Percentiles rank a stretch among this genome's conserved stretches.
Conservation (phyloP, 2,797 vertebrate species). For the Coluber constrictor region DNA sequence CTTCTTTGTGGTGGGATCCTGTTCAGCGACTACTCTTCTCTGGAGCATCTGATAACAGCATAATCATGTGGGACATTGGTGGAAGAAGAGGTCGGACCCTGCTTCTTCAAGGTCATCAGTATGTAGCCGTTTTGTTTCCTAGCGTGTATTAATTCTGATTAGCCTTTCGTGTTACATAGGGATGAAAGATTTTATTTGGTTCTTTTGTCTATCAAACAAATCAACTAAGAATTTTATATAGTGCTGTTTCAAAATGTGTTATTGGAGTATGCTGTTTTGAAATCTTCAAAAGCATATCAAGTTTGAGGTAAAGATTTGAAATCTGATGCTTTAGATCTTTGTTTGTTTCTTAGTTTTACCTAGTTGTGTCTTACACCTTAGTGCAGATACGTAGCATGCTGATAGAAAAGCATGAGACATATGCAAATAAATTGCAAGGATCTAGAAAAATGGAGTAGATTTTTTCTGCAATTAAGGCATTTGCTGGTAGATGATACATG, state of each 20-base stretch:
- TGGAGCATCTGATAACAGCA: slow-evolving; percentile 92
- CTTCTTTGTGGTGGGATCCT: slow-evolving; percentile 92
- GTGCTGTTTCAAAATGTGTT: neutral
- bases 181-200: neutral
- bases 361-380: neutral
- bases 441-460: neutral
- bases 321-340: neutral
- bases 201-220: neutral
- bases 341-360: neutral
- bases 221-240: neutral
- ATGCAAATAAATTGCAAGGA: neutral
- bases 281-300: neutral
- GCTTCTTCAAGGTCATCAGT: slow-evolving; percentile 95
- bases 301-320: neutral
- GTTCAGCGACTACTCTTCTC: slow-evolving; percentile 93
- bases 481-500: neutral
- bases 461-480: neutral
- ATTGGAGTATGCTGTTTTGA: neutral
- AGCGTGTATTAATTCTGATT: neutral
- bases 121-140: slow-evolving; percentile 56
- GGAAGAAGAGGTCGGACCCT: slow-evolving; percentile 90
- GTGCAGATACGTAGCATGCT: neutral
- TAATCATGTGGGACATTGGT: slow-evolving; percentile 99
- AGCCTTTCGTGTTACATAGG: neutral
- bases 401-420: neutral